Evolutionary conservation across 2,888 invertebrate genomes (phyloP), one percentile per base, ranked within the genome.

Genomic region (Drosophila pseudotalamancana): DNA sequence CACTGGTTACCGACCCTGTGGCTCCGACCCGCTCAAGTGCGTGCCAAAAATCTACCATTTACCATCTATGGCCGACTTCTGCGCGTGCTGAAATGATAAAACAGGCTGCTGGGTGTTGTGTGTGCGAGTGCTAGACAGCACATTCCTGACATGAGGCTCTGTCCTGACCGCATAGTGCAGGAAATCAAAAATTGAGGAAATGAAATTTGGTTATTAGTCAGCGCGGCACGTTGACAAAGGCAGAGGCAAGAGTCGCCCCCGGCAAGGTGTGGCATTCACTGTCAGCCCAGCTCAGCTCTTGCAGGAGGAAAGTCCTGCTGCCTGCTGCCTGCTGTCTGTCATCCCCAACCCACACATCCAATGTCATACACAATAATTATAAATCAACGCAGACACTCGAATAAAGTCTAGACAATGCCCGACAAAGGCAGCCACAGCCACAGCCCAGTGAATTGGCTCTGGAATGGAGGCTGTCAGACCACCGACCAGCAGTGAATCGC

Each of bases 121-220:
- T 12, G 40, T 63, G 25, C 45, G 29, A 34, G 23, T 18, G 35
- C 49, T 68, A 23, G 62, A 27, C 27, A 39, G 6, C 35, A 9
- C 25, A 8, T 29, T 12, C 21, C 40, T 61, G 43, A 35, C n/a
- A n/a, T 45, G 19, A 45, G 18, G 19, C 43, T 59, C 51, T 35
- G 53, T 34, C 37, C 54, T 63, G 57, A 72, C 72, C 81, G 66
- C 85, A 82, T 75, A 85, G 81, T 64, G 67, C 73, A 80, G 82
- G 83, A 83, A 86, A 86, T 80, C 86, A 80, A 85, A 84, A 81
- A 81, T 81, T 84, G 80, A 84, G 80, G 85, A 84, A 84, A 81
- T 78, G 71, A 81, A 81, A 84, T 81, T 81, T 84, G 85, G 85
- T 78, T 81, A 81, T 84, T 81, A 81, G 82, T 81, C 80, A 81